These are phyloP conservation scores for Neocrepidodera transversa DNA, from an alignment of 2,888 invertebrate species.

Conservation along the genomic window DNA sequence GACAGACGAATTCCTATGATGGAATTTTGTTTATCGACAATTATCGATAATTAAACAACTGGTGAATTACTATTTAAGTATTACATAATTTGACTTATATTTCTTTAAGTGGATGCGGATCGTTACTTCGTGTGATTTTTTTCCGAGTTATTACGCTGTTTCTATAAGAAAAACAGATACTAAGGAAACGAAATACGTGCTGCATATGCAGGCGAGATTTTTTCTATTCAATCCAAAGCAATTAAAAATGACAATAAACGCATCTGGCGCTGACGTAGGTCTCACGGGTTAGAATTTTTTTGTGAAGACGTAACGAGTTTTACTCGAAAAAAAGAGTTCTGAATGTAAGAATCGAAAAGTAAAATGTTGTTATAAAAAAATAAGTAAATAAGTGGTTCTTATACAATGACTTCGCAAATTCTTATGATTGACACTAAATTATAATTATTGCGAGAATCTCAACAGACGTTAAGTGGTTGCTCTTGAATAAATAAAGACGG, in stretches of 20 bases:
- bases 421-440: slow-evolving; percentile 24
- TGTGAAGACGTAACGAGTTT: slow-evolving; percentile 18
- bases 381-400: slow-evolving; percentile 17
- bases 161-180: no score
- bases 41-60: no score
- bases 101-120: no score
- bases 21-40: no score
- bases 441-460: slow-evolving; percentile 22
- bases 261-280: slow-evolving; percentile 25
- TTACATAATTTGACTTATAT: no score
- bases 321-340: slow-evolving; percentile 13
- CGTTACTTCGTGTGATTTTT: no score
- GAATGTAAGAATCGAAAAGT: slow-evolving; percentile 12
- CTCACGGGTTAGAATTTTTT: slow-evolving; percentile 13
- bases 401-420: slow-evolving; percentile 21
- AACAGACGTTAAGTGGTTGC: slow-evolving; percentile 26
- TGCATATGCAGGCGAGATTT: no score
- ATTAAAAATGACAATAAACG: slow-evolving; percentile 14
- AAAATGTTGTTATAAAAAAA: slow-evolving; percentile 15
- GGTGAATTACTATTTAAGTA: no score
- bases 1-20: no score
- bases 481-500: slow-evolving; percentile 19
- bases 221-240: no score
- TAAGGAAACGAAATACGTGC: no score
- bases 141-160: no score